A percentile compares a stretch with the other conserved stretches of the same genome.
Evolutionary conservation across 1,140 invertebrate species (phyloP).

Genomic region (Eumaeus atala): DNA sequence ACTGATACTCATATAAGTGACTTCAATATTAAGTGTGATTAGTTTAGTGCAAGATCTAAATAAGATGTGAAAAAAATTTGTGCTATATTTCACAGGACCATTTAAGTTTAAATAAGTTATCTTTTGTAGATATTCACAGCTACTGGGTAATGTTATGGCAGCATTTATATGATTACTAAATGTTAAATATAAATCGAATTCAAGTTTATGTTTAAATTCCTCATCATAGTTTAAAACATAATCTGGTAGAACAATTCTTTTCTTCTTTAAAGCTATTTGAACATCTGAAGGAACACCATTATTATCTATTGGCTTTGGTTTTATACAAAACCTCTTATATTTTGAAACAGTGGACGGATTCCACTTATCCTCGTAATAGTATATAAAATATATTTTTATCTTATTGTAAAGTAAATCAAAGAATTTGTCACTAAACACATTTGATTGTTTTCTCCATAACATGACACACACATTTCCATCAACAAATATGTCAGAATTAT

Average conservation of each 20-base stretch:
- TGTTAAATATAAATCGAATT: slow-evolving; percentile 32
- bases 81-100: slow-evolving; percentile 30
- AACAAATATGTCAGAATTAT: slow-evolving; percentile 19
- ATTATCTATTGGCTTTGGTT: slow-evolving; percentile 17
- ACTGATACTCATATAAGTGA: neutral
- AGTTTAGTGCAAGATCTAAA: slow-evolving; percentile 41
- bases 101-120: slow-evolving; percentile 43
- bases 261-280: slow-evolving; percentile 29
- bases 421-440: slow-evolving; percentile 42
- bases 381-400: slow-evolving; percentile 27
- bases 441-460: slow-evolving; percentile 36
- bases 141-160: slow-evolving; percentile 26
- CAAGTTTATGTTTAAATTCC: slow-evolving; percentile 28
- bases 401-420: slow-evolving; percentile 28
- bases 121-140: slow-evolving; percentile 38
- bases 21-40: slow-evolving; percentile 38
- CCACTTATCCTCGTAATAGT: neutral
- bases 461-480: slow-evolving; percentile 33
- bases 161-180: slow-evolving; percentile 25
- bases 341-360: neutral
- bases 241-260: slow-evolving; percentile 25
- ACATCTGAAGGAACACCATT: neutral
- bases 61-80: slow-evolving; percentile 44
- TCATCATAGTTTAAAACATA: slow-evolving; percentile 36
- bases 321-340: slow-evolving; percentile 29